phyloP scores from a whole-genome alignment of 2,113 vertebrate species.

The Geococcyx californianus region DNA sequence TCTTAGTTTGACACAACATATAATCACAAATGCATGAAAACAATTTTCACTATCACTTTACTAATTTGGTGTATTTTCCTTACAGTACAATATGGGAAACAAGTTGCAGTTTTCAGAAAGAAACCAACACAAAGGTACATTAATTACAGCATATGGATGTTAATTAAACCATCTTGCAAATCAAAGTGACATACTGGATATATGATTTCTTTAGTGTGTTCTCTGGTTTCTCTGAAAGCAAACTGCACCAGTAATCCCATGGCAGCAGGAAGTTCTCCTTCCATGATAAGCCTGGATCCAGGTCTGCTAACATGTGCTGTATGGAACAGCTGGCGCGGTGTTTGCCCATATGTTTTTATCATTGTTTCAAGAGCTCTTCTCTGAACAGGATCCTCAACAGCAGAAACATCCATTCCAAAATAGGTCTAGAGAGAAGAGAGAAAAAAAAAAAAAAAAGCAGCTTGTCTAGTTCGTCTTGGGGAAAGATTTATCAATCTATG shows the following conservation, averaged over 20 bases:
- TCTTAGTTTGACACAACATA: background rate
- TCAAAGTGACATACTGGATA: constrained; percentile 83
- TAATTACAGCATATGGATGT: background rate
- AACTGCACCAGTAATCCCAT: constrained; percentile 95
- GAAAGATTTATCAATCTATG: background rate
- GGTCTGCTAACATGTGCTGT: constrained; percentile 84
- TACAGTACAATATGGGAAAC: background rate
- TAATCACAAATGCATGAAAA: background rate
- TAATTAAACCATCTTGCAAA: background rate
- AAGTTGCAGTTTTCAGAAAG: background rate
- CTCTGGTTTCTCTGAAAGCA: constrained; percentile 92
- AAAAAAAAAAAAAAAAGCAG: background rate
- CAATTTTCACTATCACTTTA: background rate
- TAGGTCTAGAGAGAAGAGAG: constrained; percentile 82
- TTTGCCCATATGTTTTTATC: constrained; percentile 98
- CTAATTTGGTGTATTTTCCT: background rate
- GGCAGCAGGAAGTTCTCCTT: constrained; percentile 94
- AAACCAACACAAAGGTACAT: background rate
- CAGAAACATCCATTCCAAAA: constrained; percentile 98
- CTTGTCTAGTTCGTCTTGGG: background rate
- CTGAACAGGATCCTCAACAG: constrained; percentile 97
- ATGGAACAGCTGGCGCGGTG: constrained; percentile 92
- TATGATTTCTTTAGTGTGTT: constrained; percentile 85
- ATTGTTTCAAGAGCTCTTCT: constrained; percentile 96
- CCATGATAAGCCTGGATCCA: constrained; percentile 85